Evolutionary conservation across 92 coral and sea anemone species (phyloP), one percentile per base, ranked within the genome.

Genomic region (Galaxea fascicularis): DNA sequence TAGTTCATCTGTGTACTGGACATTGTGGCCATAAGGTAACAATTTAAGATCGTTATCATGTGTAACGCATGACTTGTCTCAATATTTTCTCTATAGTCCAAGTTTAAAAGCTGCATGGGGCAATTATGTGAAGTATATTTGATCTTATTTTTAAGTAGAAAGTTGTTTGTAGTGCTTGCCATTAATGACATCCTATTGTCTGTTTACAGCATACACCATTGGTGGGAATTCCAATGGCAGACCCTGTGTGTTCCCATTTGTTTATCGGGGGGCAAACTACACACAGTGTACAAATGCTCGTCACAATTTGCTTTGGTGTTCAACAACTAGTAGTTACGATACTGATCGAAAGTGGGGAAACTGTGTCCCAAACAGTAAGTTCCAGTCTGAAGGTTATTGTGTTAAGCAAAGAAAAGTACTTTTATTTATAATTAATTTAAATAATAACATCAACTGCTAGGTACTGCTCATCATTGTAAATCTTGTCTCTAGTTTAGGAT

Each of bases 241-340:
- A 22, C 51, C 53, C 9, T 95, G 98, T 76, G 98, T 86, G 30
- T 95, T 95, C 31, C 98, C 98, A 58, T 95, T 95, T 85, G 79
- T 85, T 4, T 95, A 95, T 82, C 76, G 72, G 1, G 65, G 69
- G 0, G 73, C 0, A 18, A 76, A 21, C 0, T 95, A 93, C 86
- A 93, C 60, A 4, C 22, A 77, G 17, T 95, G 98, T 73, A 96
- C 91, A 29, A 87, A 53, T 18, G 24, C n/a, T 0, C 63, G 31
- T 16, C 98, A 88, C 53, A 67, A 82, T 4, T 71, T 65, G n/a
- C 71, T 31, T 4, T 96, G 98, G 98, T 96, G 99, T 71, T 76
- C 93, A 4, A 92, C 94, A 31, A 96, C 98, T 18, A 78, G 35
- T 10, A 87, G 83, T 58, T 96, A 93, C 73, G 16, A 76, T n/a